These are phyloP conservation scores for Scyliorhinus canicula DNA, from an alignment of 2,797 vertebrate species.

Conservation along the genomic window DNA sequence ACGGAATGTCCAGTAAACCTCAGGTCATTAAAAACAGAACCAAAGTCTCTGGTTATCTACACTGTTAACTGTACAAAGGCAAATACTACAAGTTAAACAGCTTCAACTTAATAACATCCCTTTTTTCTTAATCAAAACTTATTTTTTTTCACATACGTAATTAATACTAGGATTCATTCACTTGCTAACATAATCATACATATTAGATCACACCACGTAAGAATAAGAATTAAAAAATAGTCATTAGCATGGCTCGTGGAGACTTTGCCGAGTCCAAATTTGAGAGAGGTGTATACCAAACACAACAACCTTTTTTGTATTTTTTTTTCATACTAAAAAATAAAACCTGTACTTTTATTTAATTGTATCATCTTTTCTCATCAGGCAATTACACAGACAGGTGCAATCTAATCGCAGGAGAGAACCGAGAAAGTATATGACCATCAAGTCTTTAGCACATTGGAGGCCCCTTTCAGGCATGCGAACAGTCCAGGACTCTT, in stretches of 20 bases:
- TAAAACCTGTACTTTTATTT: constrained; percentile 55
- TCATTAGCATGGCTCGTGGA: constrained; percentile 67
- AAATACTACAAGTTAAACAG: constrained; percentile 89
- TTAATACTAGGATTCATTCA: constrained; percentile 93
- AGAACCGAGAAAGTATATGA: not conserved
- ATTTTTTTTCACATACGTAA: constrained; percentile 66
- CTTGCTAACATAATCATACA: constrained; percentile 66
- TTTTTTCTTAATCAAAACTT: constrained; percentile 81
- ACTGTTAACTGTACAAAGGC: constrained; percentile 89
- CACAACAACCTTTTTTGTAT: constrained; percentile 61
- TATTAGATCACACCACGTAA: constrained; percentile 71
- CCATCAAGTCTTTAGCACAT: constrained; percentile 30
- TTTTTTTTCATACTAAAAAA: constrained; percentile 65
- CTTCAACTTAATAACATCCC: constrained; percentile 89
- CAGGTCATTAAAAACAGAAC: constrained; percentile 66
- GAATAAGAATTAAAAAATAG: constrained; percentile 67
- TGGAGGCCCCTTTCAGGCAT: not conserved
- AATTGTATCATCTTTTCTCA: constrained; percentile 18
- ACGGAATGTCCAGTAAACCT: constrained; percentile 64
- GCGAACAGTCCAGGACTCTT: not conserved
- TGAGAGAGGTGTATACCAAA: constrained; percentile 67
- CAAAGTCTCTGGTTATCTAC: constrained; percentile 73
- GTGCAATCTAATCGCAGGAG: constrained; percentile 51
- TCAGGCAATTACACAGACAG: constrained; percentile 63
- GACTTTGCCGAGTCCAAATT: constrained; percentile 51